Percentiles rank a stretch among this genome's conserved stretches.
Conservation (phyloP, 2,113 vertebrate genomes). For the Elanus axillaris region DNA sequence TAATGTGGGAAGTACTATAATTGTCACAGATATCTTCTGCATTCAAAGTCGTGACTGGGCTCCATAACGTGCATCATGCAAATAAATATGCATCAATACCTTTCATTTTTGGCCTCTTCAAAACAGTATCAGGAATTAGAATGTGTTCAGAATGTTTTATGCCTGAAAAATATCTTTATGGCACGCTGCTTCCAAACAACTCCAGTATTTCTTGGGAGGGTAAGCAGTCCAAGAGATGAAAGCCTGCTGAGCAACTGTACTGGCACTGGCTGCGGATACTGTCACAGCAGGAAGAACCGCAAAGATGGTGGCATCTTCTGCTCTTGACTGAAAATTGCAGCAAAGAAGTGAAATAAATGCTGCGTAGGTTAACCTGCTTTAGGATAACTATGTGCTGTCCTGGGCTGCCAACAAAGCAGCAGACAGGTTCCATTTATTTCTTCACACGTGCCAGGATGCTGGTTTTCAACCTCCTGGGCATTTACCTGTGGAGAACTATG, state of each 20-base stretch:
- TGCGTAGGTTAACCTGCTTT: neutral
- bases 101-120: neutral
- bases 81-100: neutral
- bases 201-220: neutral
- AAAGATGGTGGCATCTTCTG: neutral
- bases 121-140: neutral
- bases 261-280: neutral
- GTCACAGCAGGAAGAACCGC: neutral
- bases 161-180: neutral
- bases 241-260: neutral
- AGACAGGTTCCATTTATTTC: neutral
- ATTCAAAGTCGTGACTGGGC: slow-evolving; percentile 8
- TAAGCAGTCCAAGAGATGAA: neutral
- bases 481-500: neutral
- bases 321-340: neutral
- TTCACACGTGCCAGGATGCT: rapidly evolving
- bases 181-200: neutral
- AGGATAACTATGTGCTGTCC: neutral
- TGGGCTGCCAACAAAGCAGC: neutral
- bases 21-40: neutral
- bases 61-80: neutral
- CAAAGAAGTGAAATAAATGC: neutral
- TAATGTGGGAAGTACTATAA: slow-evolving; percentile 1
- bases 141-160: neutral
- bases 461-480: neutral